Evolutionary conservation across 2,797 vertebrate genomes (phyloP).

Genomic region (Fistularia tabacaria): DNA sequence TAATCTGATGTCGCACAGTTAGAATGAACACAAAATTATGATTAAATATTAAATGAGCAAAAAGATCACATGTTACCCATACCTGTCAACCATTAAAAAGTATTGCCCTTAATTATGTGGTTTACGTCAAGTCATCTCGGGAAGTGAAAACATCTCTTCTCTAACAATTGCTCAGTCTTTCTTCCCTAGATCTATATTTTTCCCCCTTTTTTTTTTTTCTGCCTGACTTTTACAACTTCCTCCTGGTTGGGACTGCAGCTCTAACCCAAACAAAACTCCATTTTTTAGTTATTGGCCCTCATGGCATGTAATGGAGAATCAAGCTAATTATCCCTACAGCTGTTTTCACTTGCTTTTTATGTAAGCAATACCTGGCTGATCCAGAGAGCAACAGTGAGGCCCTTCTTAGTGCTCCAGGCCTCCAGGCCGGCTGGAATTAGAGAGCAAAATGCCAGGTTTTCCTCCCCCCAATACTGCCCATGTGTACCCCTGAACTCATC

Average conservation of each 20-base stretch:
- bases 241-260: constrained; percentile 78
- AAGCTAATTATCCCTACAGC: constrained; percentile 91
- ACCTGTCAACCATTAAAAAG: constrained; percentile 36
- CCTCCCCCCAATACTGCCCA: constrained; percentile 68
- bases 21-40: constrained; percentile 6
- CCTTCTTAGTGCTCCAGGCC: constrained; percentile 84
- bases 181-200: constrained; percentile 41
- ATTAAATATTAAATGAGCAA: constrained; percentile 11
- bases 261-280: constrained; percentile 88
- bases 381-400: constrained; percentile 86
- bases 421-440: constrained; percentile 85
- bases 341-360: constrained; percentile 93
- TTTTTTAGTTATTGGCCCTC: constrained; percentile 88
- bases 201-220: constrained; percentile 54
- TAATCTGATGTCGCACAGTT: constrained; percentile 13
- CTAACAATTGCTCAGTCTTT: constrained; percentile 67
- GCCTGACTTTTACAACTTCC: constrained; percentile 82
- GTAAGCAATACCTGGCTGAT: constrained; percentile 94
- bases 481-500: constrained; percentile 67
- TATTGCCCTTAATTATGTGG: constrained; percentile 6
- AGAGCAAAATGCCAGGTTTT: constrained; percentile 85
- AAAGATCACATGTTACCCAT: constrained; percentile 1
- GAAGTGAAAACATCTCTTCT: constrained; percentile 59
- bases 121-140: constrained; percentile 40
- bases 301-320: constrained; percentile 89